phyloP scores from a whole-genome alignment of 1,140 invertebrate species.

The Solenopsis invicta region DNA sequence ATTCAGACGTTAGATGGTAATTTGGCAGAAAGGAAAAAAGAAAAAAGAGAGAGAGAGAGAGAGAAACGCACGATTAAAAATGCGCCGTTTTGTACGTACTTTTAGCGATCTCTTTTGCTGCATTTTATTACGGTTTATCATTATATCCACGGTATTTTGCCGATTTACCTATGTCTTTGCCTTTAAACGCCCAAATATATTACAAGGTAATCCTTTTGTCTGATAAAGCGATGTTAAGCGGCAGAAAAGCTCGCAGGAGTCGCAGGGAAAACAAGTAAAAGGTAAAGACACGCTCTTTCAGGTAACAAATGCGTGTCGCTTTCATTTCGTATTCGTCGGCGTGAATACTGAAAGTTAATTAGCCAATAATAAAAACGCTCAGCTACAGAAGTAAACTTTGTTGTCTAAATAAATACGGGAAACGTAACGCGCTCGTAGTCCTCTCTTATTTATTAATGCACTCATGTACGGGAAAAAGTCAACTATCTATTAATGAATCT shows the following conservation, averaged over 20 bases:
- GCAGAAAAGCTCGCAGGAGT: background rate
- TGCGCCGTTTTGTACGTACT: background rate
- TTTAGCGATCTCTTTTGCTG: background rate
- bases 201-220: constrained; percentile 39
- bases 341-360: constrained; percentile 36
- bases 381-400: background rate
- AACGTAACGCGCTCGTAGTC: background rate
- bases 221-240: constrained; percentile 48
- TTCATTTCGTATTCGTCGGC: background rate
- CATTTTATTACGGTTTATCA: constrained; percentile 35
- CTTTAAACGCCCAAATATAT: constrained; percentile 48
- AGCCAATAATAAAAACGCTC: constrained; percentile 9
- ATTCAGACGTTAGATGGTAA: constrained; percentile 23
- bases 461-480: background rate
- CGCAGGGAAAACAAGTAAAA: constrained; percentile 14
- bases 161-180: background rate
- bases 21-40: background rate
- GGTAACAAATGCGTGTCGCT: constrained; percentile 16
- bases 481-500: background rate
- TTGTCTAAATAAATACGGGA: constrained; percentile 8
- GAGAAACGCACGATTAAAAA: constrained; percentile 11
- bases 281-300: background rate
- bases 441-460: background rate
- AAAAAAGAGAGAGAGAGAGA: no score
- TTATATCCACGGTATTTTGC: background rate